phyloP scores from a whole-genome alignment of 2,113 vertebrate genomes.

The Microcebus griseorufus region DNA sequence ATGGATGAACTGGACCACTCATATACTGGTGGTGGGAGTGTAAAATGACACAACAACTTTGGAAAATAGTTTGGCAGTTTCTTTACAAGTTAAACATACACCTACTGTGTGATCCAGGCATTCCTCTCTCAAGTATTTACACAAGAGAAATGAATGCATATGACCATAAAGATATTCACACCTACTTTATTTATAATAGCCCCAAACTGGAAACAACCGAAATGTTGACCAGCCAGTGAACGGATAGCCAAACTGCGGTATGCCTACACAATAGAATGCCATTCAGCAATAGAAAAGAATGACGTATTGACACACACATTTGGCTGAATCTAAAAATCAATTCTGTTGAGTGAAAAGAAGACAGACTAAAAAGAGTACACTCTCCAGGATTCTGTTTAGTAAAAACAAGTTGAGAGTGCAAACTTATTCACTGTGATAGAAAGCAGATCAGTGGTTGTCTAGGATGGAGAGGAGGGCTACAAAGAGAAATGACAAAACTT shows the following conservation, averaged over 20 bases:
- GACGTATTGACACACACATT: background rate
- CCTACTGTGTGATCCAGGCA: background rate
- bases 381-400: background rate
- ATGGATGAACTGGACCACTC: background rate
- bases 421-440: background rate
- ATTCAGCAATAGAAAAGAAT: background rate
- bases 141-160: background rate
- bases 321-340: background rate
- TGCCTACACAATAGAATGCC: rapidly evolving
- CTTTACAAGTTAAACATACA: background rate
- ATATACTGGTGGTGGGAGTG: background rate
- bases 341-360: background rate
- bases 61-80: background rate
- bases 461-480: background rate
- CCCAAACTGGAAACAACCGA: background rate
- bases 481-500: background rate
- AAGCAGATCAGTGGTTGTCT: background rate
- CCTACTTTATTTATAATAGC: background rate
- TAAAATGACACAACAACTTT: background rate
- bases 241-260: background rate
- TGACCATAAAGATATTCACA: background rate
- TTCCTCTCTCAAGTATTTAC: background rate
- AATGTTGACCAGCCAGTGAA: background rate
- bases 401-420: background rate
- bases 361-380: background rate